phyloP scores from a whole-genome alignment of 2,888 invertebrate genomes.

The Calliopum simillimum region DNA sequence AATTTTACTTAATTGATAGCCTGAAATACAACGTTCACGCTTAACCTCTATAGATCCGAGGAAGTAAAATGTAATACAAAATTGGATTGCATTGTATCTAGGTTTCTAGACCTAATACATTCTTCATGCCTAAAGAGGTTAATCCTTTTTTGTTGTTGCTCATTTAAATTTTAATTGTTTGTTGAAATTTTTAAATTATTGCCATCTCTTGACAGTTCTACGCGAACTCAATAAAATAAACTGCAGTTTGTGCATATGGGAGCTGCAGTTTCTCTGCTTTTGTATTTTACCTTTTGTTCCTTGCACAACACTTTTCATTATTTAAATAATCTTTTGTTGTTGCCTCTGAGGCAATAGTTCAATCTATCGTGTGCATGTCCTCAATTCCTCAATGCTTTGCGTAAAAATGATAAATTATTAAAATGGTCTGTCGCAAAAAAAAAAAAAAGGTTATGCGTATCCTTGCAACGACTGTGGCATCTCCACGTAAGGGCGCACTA shows the following conservation, averaged over 20 bases:
- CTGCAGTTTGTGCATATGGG: too few species aligned
- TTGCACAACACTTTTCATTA: conserved; percentile 48
- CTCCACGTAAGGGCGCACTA: conserved; percentile 22
- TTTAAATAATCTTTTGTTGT: conserved; percentile 64
- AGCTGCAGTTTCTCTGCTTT: background rate
- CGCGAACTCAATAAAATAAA: background rate
- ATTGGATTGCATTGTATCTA: too few species aligned
- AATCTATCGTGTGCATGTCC: background rate
- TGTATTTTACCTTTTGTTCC: conserved; percentile 6
- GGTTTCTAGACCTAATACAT: too few species aligned
- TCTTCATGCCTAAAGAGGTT: background rate
- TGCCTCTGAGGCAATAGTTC: conserved; percentile 52
- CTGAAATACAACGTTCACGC: background rate
- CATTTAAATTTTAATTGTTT: conserved; percentile 40
- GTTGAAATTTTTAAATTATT: conserved; percentile 62
- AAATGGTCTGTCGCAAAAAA: conserved; percentile 54
- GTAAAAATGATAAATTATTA: conserved; percentile 65
- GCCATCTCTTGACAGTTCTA: conserved; percentile 30
- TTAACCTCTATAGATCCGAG: too few species aligned
- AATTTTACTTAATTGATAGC: conserved; percentile 51
- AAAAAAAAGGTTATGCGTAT: background rate
- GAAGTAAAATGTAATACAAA: too few species aligned
- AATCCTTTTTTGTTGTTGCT: conserved; percentile 28
- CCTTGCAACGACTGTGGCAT: background rate
- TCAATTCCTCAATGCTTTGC: conserved; percentile 54